phyloP scores from a whole-genome alignment of 2,113 vertebrate species.

The Nymphicus hollandicus region DNA sequence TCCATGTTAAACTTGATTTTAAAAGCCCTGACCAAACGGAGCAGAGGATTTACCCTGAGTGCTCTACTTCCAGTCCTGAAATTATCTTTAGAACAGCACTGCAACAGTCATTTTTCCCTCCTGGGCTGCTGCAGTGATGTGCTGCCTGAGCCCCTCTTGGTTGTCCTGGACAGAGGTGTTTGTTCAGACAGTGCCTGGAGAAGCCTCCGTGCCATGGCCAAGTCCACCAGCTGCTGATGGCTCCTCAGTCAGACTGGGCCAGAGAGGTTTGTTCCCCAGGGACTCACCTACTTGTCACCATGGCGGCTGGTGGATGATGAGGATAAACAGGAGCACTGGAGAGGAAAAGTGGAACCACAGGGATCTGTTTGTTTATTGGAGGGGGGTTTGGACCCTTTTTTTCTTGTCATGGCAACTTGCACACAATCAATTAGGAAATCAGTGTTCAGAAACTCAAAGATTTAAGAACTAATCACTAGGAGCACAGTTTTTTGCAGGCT shows the following conservation, averaged over 20 bases:
- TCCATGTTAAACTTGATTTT: not conserved
- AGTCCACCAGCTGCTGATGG: not conserved
- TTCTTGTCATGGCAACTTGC: not conserved
- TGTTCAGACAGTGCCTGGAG: not conserved
- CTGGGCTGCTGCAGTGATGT: not conserved
- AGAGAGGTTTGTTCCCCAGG: not conserved
- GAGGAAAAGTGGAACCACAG: not conserved
- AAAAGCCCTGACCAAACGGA: not conserved
- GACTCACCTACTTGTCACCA: not conserved
- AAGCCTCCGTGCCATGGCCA: rapidly evolving
- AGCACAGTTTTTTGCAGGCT: not conserved
- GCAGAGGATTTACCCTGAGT: not conserved
- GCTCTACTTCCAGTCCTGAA: not conserved
- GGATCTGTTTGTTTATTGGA: not conserved
- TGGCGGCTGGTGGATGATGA: not conserved
- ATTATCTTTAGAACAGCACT: not conserved
- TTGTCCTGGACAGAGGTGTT: not conserved
- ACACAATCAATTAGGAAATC: not conserved
- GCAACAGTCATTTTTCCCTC: not conserved
- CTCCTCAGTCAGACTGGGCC: rapidly evolving
- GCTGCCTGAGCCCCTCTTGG: not conserved
- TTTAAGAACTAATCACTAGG: not conserved
- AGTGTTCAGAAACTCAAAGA: not conserved
- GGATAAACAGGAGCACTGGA: not conserved
- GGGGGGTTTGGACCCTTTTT: not conserved